These are phyloP conservation scores for Ectropis grisescens DNA, from an alignment of 1,140 invertebrate species.

Conservation along the genomic window DNA sequence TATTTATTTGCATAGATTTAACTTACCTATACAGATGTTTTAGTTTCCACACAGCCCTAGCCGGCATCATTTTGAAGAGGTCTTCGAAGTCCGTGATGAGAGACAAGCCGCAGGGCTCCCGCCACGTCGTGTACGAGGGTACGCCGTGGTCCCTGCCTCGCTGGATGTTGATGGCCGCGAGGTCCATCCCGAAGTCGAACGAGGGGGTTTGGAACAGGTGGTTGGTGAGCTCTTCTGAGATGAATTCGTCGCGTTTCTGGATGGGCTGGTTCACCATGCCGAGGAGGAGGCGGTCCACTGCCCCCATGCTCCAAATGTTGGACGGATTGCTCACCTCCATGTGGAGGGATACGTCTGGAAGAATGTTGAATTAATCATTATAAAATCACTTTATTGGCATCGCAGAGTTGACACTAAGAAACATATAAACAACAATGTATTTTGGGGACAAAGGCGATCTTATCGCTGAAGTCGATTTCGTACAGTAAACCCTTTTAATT, in stretches of 20 bases:
- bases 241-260: slow-evolving; percentile 86
- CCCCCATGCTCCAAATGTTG: slow-evolving; percentile 77
- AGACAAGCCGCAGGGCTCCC: slow-evolving; percentile 83
- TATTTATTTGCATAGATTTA: too few relatives aligned
- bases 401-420: too few relatives aligned
- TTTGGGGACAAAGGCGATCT: too few relatives aligned
- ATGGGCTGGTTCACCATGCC: slow-evolving; percentile 84
- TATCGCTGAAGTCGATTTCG: too few relatives aligned
- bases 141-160: slow-evolving; percentile 92
- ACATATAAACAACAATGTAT: too few relatives aligned
- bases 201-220: slow-evolving; percentile 85
- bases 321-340: slow-evolving; percentile 79
- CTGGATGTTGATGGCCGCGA: slow-evolving; percentile 92
- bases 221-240: slow-evolving; percentile 86
- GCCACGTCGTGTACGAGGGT: slow-evolving; percentile 85
- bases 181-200: slow-evolving; percentile 85
- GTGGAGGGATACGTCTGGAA: slow-evolving; percentile 82
- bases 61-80: slow-evolving; percentile 79
- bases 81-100: slow-evolving; percentile 82
- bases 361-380: slow-evolving; percentile 1
- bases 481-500: too few relatives aligned
- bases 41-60: slow-evolving; percentile 75
- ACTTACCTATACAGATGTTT: slow-evolving; percentile 73
- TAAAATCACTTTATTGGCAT: too few relatives aligned
- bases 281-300: slow-evolving; percentile 83